These are phyloP conservation scores for Lagria hirta DNA, from an alignment of 2,888 invertebrate species.

Conservation along the genomic window DNA sequence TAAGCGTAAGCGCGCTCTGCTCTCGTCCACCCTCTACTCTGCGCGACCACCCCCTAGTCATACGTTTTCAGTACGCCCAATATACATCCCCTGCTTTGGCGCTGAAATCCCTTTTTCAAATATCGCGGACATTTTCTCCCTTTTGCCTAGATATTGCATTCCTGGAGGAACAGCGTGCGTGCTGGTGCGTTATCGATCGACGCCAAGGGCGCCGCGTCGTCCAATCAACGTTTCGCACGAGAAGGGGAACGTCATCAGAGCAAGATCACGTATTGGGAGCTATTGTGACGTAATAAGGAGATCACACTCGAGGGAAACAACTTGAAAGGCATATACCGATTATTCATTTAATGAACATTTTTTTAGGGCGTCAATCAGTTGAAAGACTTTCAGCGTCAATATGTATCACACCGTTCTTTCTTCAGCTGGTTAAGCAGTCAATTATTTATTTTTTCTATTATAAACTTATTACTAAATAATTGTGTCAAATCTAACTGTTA, in stretches of 20 bases:
- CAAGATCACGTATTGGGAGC: constrained; percentile 13
- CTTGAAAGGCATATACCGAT: too few relatives aligned
- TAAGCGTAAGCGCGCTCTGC: constrained; percentile 22
- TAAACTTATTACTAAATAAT: too few relatives aligned
- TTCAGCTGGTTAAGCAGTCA: too few relatives aligned
- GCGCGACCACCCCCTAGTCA: constrained; percentile 3
- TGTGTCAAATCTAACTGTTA: too few relatives aligned
- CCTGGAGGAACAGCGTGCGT: constrained; percentile 36
- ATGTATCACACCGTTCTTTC: too few relatives aligned
- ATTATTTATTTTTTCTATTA: too few relatives aligned
- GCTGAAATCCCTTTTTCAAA: constrained; percentile 41
- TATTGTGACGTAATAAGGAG: constrained; percentile 18
- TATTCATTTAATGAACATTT: too few relatives aligned
- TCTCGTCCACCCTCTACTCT: constrained; percentile 1
- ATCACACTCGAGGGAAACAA: constrained; percentile 18
- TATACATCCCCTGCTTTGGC: constrained; percentile 36
- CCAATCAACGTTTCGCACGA: constrained; percentile 34
- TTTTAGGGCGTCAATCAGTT: too few relatives aligned
- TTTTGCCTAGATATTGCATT: constrained; percentile 37
- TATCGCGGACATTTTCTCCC: constrained; percentile 38
- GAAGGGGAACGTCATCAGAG: constrained; percentile 15
- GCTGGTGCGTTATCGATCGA: constrained; percentile 38
- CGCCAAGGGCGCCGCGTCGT: constrained; percentile 37
- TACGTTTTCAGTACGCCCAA: constrained; percentile 37
- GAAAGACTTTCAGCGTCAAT: too few relatives aligned